These are phyloP conservation scores for Athetis lepigone DNA, from an alignment of 2,888 invertebrate species.

Conservation along the genomic window DNA sequence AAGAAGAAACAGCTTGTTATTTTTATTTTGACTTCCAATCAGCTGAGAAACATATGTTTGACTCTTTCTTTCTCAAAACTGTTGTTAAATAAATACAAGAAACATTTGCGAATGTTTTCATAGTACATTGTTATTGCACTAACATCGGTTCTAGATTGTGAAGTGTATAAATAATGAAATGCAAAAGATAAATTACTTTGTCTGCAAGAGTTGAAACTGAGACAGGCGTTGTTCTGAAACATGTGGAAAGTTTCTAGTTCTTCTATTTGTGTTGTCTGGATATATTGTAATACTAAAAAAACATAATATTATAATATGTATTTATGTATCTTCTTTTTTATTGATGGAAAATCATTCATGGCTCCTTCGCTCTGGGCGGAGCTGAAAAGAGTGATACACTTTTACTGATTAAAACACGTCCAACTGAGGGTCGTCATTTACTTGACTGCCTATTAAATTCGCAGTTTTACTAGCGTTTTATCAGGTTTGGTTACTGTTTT, in stretches of 20 bases:
- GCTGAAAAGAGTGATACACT: too few species aligned
- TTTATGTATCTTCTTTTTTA: too few species aligned
- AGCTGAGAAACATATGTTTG: slow-evolving; percentile 13
- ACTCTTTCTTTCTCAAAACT: not conserved
- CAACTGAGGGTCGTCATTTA: too few species aligned
- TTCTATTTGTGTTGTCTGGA: too few species aligned
- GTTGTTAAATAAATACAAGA: slow-evolving; percentile 20
- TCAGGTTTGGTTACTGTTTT: too few species aligned
- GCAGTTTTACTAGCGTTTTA: too few species aligned
- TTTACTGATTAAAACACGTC: too few species aligned
- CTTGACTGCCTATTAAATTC: too few species aligned
- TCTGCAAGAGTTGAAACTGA: not conserved
- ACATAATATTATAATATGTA: too few species aligned
- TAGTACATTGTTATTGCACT: slow-evolving; percentile 24
- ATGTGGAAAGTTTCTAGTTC: not conserved
- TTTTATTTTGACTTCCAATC: slow-evolving; percentile 28
- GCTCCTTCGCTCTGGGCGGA: too few species aligned
- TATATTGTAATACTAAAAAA: too few species aligned
- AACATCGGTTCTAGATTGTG: slow-evolving; percentile 18
- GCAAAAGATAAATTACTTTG: slow-evolving; percentile 3
- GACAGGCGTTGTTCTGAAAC: not conserved
- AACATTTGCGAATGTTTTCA: slow-evolving; percentile 17
- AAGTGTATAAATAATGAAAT: slow-evolving; percentile 35
- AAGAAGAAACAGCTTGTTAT: slow-evolving; percentile 2
- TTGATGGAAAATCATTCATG: too few species aligned